These are phyloP conservation scores for Kryptolebias marmoratus DNA, from an alignment of 2,113 vertebrate species.

Conservation along the genomic window DNA sequence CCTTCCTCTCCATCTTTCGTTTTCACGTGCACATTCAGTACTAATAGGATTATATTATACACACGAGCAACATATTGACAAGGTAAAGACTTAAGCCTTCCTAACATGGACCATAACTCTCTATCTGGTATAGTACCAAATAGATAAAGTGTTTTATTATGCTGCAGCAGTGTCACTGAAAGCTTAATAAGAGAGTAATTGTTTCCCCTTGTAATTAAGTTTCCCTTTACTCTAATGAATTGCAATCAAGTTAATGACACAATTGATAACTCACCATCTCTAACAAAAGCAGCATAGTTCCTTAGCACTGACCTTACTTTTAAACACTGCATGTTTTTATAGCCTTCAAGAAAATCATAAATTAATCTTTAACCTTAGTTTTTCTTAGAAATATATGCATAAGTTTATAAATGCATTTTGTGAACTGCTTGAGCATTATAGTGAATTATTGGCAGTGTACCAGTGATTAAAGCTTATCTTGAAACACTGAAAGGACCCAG, in stretches of 20 bases:
- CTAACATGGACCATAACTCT: not conserved
- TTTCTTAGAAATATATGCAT: conserved; percentile 27
- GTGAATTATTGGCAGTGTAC: conserved; percentile 13
- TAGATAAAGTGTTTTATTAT: conserved; percentile 12
- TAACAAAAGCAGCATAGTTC: conserved; percentile 18
- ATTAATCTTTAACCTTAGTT: conserved; percentile 15
- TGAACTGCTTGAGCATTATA: not conserved
- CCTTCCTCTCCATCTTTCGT: not conserved
- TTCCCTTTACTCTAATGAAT: conserved; percentile 12
- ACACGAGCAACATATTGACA: not conserved
- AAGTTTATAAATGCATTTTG: conserved; percentile 32
- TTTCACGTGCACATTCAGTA: conserved; percentile 7
- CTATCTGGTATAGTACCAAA: conserved; percentile 1
- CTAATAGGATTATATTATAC: not conserved
- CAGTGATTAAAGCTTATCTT: conserved; percentile 27
- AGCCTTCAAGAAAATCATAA: conserved; percentile 12
- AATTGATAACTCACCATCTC: conserved; percentile 3
- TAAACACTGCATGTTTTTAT: conserved; percentile 3
- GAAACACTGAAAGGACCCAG: conserved; percentile 18
- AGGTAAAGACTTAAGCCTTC: not conserved
- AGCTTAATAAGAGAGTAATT: not conserved
- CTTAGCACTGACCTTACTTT: not conserved
- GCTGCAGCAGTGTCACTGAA: not conserved
- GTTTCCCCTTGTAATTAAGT: conserved; percentile 6
- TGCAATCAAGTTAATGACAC: conserved; percentile 1